Conservation (phyloP, 2,113 vertebrate genomes). For the Gnathonemus echidnorhynchus region DNA sequence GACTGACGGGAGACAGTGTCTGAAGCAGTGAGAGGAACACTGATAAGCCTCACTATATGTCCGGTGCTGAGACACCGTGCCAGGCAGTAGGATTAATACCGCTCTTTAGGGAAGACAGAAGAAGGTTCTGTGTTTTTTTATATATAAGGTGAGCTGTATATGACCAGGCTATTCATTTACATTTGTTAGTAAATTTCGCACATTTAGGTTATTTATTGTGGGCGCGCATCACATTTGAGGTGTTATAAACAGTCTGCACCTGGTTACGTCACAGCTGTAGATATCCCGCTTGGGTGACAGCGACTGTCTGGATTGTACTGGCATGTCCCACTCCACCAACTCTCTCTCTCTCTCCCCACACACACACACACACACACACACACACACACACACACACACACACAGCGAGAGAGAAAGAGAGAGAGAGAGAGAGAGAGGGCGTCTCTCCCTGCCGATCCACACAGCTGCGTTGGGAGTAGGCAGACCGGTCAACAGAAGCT, state of each 20-base stretch:
- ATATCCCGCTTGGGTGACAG: constrained; percentile 12
- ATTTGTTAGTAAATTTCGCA: background rate
- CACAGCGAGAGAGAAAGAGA: background rate
- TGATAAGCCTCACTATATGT: constrained; percentile 6
- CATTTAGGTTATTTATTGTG: background rate
- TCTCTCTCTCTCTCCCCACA: background rate
- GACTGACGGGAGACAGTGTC: background rate
- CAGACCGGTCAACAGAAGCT: background rate
- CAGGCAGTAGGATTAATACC: constrained; percentile 16
- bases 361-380: background rate
- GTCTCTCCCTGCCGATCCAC: background rate
- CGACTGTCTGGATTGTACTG: background rate
- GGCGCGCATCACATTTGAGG: background rate
- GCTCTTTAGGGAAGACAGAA: constrained; percentile 13
- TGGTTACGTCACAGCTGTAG: constrained; percentile 20
- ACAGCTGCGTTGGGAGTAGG: background rate
- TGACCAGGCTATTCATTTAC: background rate
- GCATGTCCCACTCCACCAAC: background rate
- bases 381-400: background rate
- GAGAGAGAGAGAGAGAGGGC: background rate
- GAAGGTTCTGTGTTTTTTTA: background rate
- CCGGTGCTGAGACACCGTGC: background rate
- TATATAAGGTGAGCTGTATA: background rate
- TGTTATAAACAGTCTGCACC: constrained; percentile 18
- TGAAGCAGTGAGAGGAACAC: constrained; percentile 6